Percentiles rank a stretch among this genome's conserved stretches.
phyloP scores from a whole-genome alignment of 1,140 invertebrate species.

The Drosophila pandora region DNA sequence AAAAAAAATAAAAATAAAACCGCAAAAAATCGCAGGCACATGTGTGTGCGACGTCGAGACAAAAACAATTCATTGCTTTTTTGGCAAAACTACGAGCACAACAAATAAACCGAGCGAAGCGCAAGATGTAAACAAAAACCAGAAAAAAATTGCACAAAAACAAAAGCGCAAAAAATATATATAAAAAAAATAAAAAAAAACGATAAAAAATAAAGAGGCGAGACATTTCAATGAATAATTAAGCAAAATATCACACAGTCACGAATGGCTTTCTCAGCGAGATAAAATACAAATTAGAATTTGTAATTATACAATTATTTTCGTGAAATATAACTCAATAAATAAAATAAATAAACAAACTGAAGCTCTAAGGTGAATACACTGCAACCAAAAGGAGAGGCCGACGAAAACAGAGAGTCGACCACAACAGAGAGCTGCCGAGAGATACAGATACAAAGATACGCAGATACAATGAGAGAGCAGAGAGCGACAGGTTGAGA shows the following conservation, averaged over 20 bases:
- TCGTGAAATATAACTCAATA: background rate
- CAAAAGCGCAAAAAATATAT: constrained; percentile 14
- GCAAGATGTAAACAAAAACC: constrained; percentile 71
- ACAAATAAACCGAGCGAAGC: constrained; percentile 34
- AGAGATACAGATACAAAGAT: constrained; percentile 10
- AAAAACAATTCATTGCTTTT: constrained; percentile 25
- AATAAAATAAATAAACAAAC: constrained; percentile 25
- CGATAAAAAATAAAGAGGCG: constrained; percentile 29
- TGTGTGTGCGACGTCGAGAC: constrained; percentile 25
- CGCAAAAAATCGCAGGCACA: background rate
- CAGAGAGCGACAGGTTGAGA: background rate
- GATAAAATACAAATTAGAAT: background rate
- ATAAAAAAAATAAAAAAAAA: constrained; percentile 14
- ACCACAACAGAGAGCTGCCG: constrained; percentile 3
- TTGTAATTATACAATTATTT: background rate
- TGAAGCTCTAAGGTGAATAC: constrained; percentile 42
- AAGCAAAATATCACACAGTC: constrained; percentile 29
- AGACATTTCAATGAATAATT: constrained; percentile 36
- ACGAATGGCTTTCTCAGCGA: constrained; percentile 14
- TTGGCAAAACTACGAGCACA: constrained; percentile 46
- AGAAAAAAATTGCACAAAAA: constrained; percentile 30
- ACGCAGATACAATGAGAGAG: constrained; percentile 7
- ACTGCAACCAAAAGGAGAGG: constrained; percentile 29
- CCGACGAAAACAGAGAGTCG: background rate
- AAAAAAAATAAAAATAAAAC: background rate